phyloP scores from a whole-genome alignment of 1,140 invertebrate species.

The Heliconius eleuchia region DNA sequence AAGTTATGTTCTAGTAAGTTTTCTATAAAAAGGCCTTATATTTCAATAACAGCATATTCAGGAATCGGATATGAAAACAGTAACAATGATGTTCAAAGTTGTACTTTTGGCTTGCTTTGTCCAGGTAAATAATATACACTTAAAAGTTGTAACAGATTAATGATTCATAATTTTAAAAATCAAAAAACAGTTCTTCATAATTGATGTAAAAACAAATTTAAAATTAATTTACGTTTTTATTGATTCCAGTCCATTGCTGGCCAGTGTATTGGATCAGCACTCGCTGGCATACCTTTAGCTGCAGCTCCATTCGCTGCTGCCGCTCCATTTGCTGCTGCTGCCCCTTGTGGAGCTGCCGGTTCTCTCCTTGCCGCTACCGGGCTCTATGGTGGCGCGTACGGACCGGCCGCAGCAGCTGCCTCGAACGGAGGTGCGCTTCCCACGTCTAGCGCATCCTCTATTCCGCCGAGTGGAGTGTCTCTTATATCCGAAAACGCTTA shows the following conservation, averaged over 20 bases:
- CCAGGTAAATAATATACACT: slow-evolving; percentile 34
- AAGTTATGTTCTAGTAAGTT: background rate
- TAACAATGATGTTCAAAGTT: slow-evolving; percentile 39
- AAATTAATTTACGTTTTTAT: slow-evolving; percentile 6
- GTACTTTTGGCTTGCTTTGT: slow-evolving; percentile 40
- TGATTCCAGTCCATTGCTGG: slow-evolving; percentile 33
- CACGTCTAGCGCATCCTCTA: slow-evolving; percentile 39
- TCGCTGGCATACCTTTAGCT: slow-evolving; percentile 10
- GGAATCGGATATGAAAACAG: background rate
- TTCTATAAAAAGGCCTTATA: slow-evolving; percentile 8
- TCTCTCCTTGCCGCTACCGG: background rate
- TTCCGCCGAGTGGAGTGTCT: slow-evolving; percentile 44
- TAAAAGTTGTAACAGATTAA: background rate
- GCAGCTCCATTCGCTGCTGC: slow-evolving; percentile 18
- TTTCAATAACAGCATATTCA: background rate
- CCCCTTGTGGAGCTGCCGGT: too few species aligned
- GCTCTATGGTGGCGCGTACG: background rate
- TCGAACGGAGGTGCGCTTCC: slow-evolving; percentile 39
- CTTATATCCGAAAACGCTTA: slow-evolving; percentile 41
- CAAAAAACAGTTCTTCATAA: background rate
- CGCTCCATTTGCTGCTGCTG: slow-evolving; percentile 16
- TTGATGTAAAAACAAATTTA: background rate
- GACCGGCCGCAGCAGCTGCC: slow-evolving; percentile 22
- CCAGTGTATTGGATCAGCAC: slow-evolving; percentile 27
- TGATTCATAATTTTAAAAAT: too few species aligned